A percentile compares a stretch with the other conserved stretches of the same genome.
These are phyloP conservation scores for Ancistrus triradiatus DNA, from an alignment of 2,113 vertebrate genomes.

Conservation along the genomic window DNA sequence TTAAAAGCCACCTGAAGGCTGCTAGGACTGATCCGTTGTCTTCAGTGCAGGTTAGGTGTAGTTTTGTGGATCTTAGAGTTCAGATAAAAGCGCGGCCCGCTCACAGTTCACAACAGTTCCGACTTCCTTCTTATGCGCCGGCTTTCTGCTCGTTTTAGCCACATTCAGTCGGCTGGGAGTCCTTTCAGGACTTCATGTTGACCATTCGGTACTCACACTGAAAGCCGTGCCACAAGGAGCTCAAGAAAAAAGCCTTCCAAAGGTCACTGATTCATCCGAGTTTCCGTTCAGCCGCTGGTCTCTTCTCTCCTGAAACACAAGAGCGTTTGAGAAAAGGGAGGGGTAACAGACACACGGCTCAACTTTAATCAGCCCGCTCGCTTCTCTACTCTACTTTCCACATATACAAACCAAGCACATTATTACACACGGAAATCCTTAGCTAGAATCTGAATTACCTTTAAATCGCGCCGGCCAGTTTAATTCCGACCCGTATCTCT, in stretches of 20 bases:
- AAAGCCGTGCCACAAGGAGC: conserved; percentile 36
- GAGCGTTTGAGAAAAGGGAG: conserved; percentile 69
- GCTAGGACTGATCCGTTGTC: not conserved
- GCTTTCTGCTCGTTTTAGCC: conserved; percentile 58
- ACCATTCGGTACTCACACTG: conserved; percentile 18
- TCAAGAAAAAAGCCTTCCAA: conserved; percentile 51
- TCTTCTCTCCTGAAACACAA: conserved; percentile 64
- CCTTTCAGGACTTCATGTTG: conserved; percentile 31
- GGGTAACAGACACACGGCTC: conserved; percentile 63
- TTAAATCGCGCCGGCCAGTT: conserved; percentile 46
- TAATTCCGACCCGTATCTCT: conserved; percentile 56
- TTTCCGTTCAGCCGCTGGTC: conserved; percentile 56
- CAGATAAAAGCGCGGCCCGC: conserved; percentile 48
- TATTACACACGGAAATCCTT: too few species aligned
- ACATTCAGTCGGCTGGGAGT: conserved; percentile 40
- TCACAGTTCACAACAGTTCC: conserved; percentile 56
- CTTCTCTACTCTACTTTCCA: conserved; percentile 11
- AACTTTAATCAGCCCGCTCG: conserved; percentile 61
- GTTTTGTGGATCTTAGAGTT: not conserved
- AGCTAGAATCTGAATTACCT: too few species aligned
- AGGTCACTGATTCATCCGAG: conserved; percentile 73
- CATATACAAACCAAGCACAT: not conserved
- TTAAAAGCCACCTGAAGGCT: conserved; percentile 39
- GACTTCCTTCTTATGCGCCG: conserved; percentile 66
- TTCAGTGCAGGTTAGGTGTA: not conserved